A percentile compares a stretch with the other conserved stretches of the same genome.
These are phyloP conservation scores for Lanistes nyassanus DNA, from an alignment of 1,140 invertebrate genomes.

Conservation along the genomic window DNA sequence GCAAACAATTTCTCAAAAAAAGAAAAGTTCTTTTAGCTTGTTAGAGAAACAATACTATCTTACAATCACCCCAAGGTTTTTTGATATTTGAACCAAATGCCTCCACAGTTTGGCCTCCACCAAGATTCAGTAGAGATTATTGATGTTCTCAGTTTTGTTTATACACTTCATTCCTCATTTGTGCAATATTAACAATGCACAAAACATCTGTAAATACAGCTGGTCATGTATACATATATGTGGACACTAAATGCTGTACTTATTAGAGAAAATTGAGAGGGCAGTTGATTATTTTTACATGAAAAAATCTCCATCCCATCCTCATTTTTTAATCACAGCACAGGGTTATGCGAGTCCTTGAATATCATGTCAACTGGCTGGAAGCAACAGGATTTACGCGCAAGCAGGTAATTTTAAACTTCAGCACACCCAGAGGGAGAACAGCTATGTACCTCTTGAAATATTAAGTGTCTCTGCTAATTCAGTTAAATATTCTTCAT, in stretches of 20 bases:
- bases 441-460: neutral
- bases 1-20: neutral
- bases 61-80: no score
- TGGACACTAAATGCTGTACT: no score
- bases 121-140: neutral
- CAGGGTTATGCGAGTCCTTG: slow-evolving; percentile 59
- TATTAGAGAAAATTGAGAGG: no score
- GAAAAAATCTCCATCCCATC: no score
- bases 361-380: slow-evolving; percentile 70
- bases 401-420: slow-evolving; percentile 47
- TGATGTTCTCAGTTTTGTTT: neutral
- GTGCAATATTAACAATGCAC: no score
- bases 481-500: no score
- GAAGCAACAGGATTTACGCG: slow-evolving; percentile 65
- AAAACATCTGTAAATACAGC: no score
- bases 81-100: neutral
- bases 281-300: no score
- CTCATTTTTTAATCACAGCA: slow-evolving; percentile 49
- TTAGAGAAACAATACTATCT: no score
- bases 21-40: neutral
- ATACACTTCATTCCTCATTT: no score
- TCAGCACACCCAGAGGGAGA: neutral
- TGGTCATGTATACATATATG: no score
- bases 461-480: no score
- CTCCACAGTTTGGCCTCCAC: neutral